Base-by-base conservation (phyloP, 2,113 vertebrate genomes). In the Butorides virescens region DNA sequence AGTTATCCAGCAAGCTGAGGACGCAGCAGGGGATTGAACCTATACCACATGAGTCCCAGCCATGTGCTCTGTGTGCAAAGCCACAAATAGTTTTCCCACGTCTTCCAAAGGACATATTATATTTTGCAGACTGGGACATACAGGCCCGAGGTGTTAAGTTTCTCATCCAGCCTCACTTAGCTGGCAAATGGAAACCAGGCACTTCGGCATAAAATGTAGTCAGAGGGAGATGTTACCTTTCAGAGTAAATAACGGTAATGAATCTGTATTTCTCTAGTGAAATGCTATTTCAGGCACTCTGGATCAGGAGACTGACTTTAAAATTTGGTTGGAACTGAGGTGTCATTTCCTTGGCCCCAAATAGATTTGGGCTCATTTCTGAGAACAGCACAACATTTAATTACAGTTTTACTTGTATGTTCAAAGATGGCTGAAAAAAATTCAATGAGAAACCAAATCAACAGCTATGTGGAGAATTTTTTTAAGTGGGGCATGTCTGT, bases 11-110 rank as follows among this genome's bases (percentile, higher is more conserved):
- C 2, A 22, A 78, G 20, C 23, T 89, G 63, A 65, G 62, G 84
- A 72, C 46, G 21, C 86, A 87, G 73, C 46, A 70, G 58, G 73
- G 73, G 87, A 30, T 8, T 89, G 66, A 92, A 83, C 65, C 27
- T 86, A 3, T 55, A 74, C 44, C 44, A 70, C 82, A 86, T 4
- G 12, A 91, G 86, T 82, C 46, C 70, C 50, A 76, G 18, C 66
- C 81, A 32, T 90, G 86, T 91, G 89, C 80, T 93, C 77, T 4
- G 7, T 88, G 76, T 81, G 84, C 86, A 86, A 91, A 91, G 94
- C 96, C 84, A 96, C 94, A 96, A 76, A 95, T 94, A 95, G 88
- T 95, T 91, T 95, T 82, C n/a, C 37, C 46, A 46, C 79, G 77
- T 85, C 67, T 95, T 96, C 86, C 92, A 87, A 79, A 92, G 80